Base-by-base conservation (phyloP, 2,888 invertebrate species). In the Temnothorax ravouxi region DNA sequence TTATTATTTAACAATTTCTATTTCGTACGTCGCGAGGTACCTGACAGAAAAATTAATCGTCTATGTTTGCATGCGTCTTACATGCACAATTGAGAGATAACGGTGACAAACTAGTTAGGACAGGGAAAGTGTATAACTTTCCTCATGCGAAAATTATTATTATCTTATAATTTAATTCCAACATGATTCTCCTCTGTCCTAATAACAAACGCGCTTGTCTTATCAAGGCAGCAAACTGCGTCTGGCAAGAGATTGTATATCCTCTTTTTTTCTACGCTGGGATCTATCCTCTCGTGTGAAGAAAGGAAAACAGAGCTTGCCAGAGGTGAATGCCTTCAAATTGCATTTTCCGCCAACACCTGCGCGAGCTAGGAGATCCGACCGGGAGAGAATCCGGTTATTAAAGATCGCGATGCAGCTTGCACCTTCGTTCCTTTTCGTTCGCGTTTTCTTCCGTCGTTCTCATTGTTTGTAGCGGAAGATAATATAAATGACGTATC, bases 281-380 rank as follows among this genome's bases (percentile, higher is more conserved):
- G 41, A 54, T 77, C 69, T 54, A 52, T 61, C 25, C 18, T 62
- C n/a, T 44, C 59, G 13, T 50, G 38, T 29, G 59, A 84, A 72
- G 56, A 66, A 84, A 81, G 47, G 50, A 66, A 81, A 81, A 44
- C 38, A 59, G 25, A 29, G 38, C 67, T 61, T 34, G 25, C 29
- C 25, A 41, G 29, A 69, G 56, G 71, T 71, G 38, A 77, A 83
- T 64, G 83, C 62, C 76, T n/a, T 18, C 29, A 72, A 84, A 81
- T 86, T 81, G 61, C 76, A 86, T 84, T 84, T 86, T 66, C 76
- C 47, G 38, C 8, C 61, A 67, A 71, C 81, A 84, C 77, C 56
- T 81, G 86, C 69, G 50, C 59, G 54, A 67, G 59, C 67, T 41
- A 29, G 52, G 6, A 15, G 34, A 79, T 21, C 47, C 13, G 61